Conservation (phyloP, 2,888 invertebrate genomes). For the Lasioglossum marginatum region DNA sequence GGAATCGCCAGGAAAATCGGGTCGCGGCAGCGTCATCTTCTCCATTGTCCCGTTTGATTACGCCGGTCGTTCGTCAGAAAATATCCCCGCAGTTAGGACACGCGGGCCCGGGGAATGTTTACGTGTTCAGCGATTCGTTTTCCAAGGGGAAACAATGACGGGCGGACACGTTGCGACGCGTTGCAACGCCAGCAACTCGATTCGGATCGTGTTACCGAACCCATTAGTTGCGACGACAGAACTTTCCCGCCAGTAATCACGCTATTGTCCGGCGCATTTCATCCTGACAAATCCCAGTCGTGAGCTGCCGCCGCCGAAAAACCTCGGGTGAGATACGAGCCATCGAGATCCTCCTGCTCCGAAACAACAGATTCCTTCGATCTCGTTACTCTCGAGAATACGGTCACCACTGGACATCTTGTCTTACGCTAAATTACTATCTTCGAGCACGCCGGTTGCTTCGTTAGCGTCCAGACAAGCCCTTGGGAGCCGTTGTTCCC, state of each 20-base stretch:
- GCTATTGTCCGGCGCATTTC: slow-evolving; percentile 42
- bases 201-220: slow-evolving; percentile 48
- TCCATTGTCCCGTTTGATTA: slow-evolving; percentile 27
- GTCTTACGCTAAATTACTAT: background rate
- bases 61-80: slow-evolving; percentile 31
- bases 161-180: background rate
- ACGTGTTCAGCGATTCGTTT: slow-evolving; percentile 43
- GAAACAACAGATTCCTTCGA: background rate
- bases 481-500: background rate
- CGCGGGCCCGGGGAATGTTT: slow-evolving; percentile 27
- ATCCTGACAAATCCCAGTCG: slow-evolving; percentile 20
- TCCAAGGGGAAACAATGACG: slow-evolving; percentile 38
- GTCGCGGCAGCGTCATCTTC: slow-evolving; percentile 2
- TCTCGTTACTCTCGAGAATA: background rate
- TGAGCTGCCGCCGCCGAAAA: background rate
- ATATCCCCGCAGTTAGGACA: slow-evolving; percentile 5
- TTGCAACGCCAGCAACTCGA: slow-evolving; percentile 34
- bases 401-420: background rate
- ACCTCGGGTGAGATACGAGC: background rate
- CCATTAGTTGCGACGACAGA: slow-evolving; percentile 42
- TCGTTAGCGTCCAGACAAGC: background rate
- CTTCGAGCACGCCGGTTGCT: background rate
- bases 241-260: slow-evolving; percentile 45
- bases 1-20: slow-evolving; percentile 16
- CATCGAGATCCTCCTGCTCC: background rate